Evolutionary conservation across 2,113 vertebrate genomes (phyloP).

Genomic region (Thunnus thynnus): DNA sequence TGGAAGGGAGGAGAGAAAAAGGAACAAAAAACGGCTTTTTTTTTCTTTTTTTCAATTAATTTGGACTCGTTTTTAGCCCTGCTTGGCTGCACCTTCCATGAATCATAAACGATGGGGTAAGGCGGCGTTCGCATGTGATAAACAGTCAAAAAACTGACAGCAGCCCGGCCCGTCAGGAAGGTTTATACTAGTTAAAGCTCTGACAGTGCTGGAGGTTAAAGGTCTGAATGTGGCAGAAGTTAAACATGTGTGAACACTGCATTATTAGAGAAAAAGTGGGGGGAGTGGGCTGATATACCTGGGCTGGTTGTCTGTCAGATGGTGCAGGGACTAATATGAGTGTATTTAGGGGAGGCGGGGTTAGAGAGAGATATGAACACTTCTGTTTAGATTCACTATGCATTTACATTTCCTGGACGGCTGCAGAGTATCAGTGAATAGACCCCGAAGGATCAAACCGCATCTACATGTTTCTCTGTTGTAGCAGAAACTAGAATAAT

Average conservation of each 20-base stretch:
- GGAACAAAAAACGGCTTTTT: slow-evolving; percentile 1
- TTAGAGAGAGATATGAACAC: slow-evolving; percentile 4
- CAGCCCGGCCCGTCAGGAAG: neutral
- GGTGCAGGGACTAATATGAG: slow-evolving; percentile 39
- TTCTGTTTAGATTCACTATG: slow-evolving; percentile 46
- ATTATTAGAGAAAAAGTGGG: neutral
- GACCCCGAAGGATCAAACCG: neutral
- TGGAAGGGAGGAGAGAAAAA: neutral
- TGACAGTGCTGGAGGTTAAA: neutral
- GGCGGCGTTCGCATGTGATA: neutral
- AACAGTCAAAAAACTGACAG: neutral
- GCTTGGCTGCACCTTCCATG: slow-evolving; percentile 47
- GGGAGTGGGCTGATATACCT: neutral
- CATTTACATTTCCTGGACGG: slow-evolving; percentile 18
- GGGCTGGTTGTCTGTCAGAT: neutral
- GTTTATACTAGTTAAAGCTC: neutral
- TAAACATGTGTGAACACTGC: neutral
- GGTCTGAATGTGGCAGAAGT: neutral
- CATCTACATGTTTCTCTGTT: neutral
- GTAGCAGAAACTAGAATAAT: neutral
- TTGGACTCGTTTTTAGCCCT: slow-evolving; percentile 57
- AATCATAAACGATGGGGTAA: neutral
- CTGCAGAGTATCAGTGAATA: neutral
- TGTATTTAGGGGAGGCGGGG: slow-evolving; percentile 19
- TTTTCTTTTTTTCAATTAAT: slow-evolving; percentile 11